Percentiles rank a stretch among this genome's conserved stretches.
Conservation (phyloP, 2,888 invertebrate species). For the Campaea margaritaria region DNA sequence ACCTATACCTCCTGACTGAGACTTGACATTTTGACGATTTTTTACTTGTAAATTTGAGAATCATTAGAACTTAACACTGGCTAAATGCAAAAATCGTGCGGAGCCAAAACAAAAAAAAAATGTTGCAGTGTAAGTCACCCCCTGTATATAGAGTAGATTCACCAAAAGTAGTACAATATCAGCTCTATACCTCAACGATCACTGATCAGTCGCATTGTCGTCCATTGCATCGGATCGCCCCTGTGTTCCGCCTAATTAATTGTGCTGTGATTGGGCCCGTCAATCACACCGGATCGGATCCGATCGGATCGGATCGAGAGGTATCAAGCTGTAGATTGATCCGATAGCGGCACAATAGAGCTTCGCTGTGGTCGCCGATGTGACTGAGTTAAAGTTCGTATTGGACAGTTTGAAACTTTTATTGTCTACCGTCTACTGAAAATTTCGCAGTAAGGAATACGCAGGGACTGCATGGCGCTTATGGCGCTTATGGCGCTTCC, state of each 20-base stretch:
- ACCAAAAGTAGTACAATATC: neutral
- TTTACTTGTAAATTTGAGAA: too few species aligned
- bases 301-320: conserved; percentile 50
- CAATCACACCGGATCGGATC: conserved; percentile 50
- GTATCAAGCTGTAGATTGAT: conserved; percentile 64
- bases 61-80: too few species aligned
- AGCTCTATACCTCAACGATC: neutral
- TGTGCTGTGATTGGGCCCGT: conserved; percentile 18
- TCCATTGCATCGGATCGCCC: conserved; percentile 7
- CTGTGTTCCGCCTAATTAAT: conserved; percentile 26
- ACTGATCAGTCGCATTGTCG: conserved; percentile 3
- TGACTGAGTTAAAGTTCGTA: conserved; percentile 11
- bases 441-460: too few species aligned
- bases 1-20: too few species aligned
- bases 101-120: too few species aligned
- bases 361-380: conserved; percentile 37
- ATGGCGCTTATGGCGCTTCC: too few species aligned
- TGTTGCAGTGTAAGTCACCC: too few species aligned
- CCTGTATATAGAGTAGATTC: neutral
- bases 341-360: conserved; percentile 49
- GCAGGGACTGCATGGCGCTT: too few species aligned
- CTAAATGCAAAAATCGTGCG: too few species aligned
- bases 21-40: too few species aligned
- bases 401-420: neutral
- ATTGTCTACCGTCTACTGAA: too few species aligned